Evolutionary conservation across 2,888 invertebrate genomes (phyloP).

Genomic region (Drosophila affinis): DNA sequence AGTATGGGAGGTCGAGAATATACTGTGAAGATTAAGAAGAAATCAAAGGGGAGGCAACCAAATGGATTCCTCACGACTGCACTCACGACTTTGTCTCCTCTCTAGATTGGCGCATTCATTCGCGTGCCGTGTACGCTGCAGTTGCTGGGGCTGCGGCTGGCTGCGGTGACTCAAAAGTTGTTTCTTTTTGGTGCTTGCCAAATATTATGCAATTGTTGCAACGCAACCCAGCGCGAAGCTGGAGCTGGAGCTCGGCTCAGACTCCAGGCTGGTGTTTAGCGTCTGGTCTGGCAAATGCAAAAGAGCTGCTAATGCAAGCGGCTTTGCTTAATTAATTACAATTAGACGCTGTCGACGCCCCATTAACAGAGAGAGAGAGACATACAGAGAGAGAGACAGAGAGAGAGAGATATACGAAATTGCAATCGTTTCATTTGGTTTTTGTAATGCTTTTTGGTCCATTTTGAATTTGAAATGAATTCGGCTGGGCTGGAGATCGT

Average conservation of each 20-base stretch:
- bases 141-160: slow-evolving; percentile 15
- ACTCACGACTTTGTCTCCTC: neutral
- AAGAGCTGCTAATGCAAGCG: slow-evolving; percentile 49
- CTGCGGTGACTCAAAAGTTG: slow-evolving; percentile 35
- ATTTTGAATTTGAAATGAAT: slow-evolving; percentile 44
- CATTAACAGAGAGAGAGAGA: slow-evolving; percentile 14
- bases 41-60: too few relatives aligned
- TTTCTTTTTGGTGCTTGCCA: slow-evolving; percentile 51
- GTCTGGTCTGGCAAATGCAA: slow-evolving; percentile 35
- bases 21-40: too few relatives aligned
- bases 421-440: slow-evolving; percentile 43
- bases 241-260: neutral
- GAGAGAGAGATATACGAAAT: slow-evolving; percentile 49
- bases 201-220: slow-evolving; percentile 70
- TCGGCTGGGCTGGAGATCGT: slow-evolving; percentile 25
- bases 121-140: slow-evolving; percentile 46
- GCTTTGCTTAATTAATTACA: slow-evolving; percentile 61
- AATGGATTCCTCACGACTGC: neutral
- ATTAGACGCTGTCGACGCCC: slow-evolving; percentile 38
- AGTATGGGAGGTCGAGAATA: too few relatives aligned
- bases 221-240: slow-evolving; percentile 13
- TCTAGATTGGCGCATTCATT: neutral
- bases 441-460: slow-evolving; percentile 43
- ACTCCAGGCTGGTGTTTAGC: slow-evolving; percentile 14
- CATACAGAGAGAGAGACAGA: slow-evolving; percentile 29